Base-by-base conservation (phyloP, 2,113 vertebrate species). In the Bos javanicus region DNA sequence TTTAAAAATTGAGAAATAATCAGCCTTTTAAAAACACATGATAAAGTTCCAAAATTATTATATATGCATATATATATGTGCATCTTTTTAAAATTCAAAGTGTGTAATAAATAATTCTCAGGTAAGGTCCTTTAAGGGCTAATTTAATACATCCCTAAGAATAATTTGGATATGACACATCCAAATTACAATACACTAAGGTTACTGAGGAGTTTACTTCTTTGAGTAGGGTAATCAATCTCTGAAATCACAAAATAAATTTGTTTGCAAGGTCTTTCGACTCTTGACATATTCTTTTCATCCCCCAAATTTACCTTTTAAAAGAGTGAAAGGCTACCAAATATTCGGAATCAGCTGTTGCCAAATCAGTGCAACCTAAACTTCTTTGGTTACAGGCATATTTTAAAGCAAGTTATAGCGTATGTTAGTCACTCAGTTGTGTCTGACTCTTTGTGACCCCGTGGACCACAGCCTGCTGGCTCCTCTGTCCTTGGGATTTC, bases 1-100 rank as follows among this genome's bases (percentile, higher is more conserved):
- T 94, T 95, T 25, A 87, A 91, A 96, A 89, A 91, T 46, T 96
- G 30, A 93, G 46, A 96, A 98, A 92, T 85, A 90, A 19, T 76
- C 82, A 95, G 78, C 82, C 50, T 90, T 87, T 95, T 71, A 16
- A 78, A 95, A 97, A 96, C 13, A 85, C 4, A 60, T 14, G 4
- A 52, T 92, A 57, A 94, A 76, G 48, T 80, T 97, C 90, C 76
- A 93, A 89, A 94, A 96, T 85, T 67, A 96, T 71, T 95, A 83
- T 93, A 90, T 88, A 82, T 43, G 15, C 39, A 76, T 15, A 76
- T 43, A 76, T 76, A 43, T 43, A 76, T 43, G 39, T 76, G 39
- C 23, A 39, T 82, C 67, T 71, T 71, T 71, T 71, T 71, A 71
- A 97, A 88, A 91, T 56, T 97, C 71, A 95, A 97, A 67, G 64